phyloP scores from a whole-genome alignment of 2,888 invertebrate genomes.

The Noctua fimbriata region DNA sequence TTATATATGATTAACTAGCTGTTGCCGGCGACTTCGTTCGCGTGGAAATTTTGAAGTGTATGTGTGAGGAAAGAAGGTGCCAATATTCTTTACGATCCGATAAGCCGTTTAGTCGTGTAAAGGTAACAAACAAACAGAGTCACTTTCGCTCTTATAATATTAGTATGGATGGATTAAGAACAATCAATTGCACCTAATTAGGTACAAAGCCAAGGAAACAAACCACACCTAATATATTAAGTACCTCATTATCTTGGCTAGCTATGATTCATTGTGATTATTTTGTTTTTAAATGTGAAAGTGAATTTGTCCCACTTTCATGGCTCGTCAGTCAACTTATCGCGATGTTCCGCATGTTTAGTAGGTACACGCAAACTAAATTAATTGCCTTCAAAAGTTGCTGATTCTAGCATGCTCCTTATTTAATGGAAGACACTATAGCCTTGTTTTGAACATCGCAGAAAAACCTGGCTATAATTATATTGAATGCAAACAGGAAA shows the following conservation, averaged over 20 bases:
- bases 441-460: neutral
- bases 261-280: neutral
- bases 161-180: neutral
- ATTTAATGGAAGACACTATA: neutral
- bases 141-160: too few species aligned
- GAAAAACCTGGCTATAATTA: neutral
- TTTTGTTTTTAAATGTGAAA: constrained; percentile 21
- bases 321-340: constrained; percentile 21
- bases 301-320: constrained; percentile 27
- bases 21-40: neutral
- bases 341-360: constrained; percentile 1
- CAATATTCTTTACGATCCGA: too few species aligned
- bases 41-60: too few species aligned
- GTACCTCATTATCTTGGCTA: neutral
- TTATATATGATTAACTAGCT: too few species aligned
- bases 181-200: neutral
- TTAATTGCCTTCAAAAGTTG: neutral
- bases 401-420: neutral
- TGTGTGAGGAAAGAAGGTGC: too few species aligned
- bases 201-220: neutral
- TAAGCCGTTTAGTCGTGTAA: too few species aligned
- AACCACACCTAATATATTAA: constrained; percentile 6
- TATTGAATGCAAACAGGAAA: neutral
- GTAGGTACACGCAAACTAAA: neutral
- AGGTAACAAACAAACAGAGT: too few species aligned